These are phyloP conservation scores for Okamejei kenojei DNA, from an alignment of 2,797 vertebrate genomes.

Conservation along the genomic window DNA sequence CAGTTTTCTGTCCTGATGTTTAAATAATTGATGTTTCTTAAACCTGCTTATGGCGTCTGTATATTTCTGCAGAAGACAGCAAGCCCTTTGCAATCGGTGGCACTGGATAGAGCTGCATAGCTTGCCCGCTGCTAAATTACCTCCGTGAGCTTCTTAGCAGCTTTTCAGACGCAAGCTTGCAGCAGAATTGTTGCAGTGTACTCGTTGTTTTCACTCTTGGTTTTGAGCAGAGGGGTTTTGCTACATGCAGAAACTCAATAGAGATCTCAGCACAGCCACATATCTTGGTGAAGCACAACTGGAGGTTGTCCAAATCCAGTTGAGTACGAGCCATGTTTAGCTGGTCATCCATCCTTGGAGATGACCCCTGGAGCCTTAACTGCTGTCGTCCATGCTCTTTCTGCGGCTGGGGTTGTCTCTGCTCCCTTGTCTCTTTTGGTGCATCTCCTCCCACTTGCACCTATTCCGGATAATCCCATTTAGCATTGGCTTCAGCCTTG, in stretches of 20 bases:
- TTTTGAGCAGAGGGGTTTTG: neutral
- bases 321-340: constrained; percentile 9
- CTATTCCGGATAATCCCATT: constrained; percentile 81
- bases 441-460: constrained; percentile 85
- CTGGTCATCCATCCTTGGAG: neutral
- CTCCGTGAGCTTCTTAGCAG: neutral
- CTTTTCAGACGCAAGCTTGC: neutral
- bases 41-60: neutral
- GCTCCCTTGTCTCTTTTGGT: constrained; percentile 67
- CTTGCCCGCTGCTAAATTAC: neutral
- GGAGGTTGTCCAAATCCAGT: constrained; percentile 1
- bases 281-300: constrained; percentile 10
- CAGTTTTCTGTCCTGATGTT: constrained; percentile 39
- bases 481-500: constrained; percentile 89
- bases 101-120: neutral
- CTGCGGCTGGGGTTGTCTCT: constrained; percentile 45
- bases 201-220: constrained; percentile 8
- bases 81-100: constrained; percentile 6
- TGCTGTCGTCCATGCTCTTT: constrained; percentile 48
- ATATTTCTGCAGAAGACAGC: constrained; percentile 19
- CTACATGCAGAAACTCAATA: neutral
- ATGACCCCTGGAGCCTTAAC: constrained; percentile 47
- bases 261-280: neutral
- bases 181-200: neutral
- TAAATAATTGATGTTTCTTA: constrained; percentile 31